Conservation (phyloP, 2,113 vertebrate species). For the Labrus mixtus region DNA sequence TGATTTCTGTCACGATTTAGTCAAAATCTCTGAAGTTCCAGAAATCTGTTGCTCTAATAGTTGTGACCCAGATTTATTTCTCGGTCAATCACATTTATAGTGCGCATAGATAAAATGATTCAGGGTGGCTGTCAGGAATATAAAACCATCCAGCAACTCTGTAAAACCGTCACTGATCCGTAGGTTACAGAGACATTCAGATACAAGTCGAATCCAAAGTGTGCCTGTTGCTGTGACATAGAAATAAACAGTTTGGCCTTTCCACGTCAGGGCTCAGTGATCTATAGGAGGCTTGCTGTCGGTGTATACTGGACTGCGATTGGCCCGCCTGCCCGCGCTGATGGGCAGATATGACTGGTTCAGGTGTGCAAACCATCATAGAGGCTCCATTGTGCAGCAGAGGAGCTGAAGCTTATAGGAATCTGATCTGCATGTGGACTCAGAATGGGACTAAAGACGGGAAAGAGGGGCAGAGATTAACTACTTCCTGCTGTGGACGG, state of each 20-base stretch:
- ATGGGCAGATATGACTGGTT: slow-evolving; percentile 62
- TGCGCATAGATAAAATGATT: not conserved
- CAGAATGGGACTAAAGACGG: not conserved
- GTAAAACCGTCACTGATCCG: not conserved
- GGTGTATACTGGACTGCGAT: not conserved
- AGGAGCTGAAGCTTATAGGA: slow-evolving; percentile 51
- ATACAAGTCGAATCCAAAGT: not conserved
- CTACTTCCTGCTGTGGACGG: not conserved
- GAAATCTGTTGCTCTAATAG: not conserved
- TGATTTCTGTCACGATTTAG: too few relatives aligned
- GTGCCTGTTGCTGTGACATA: not conserved
- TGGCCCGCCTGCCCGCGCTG: slow-evolving; percentile 11
- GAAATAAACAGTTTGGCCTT: not conserved
- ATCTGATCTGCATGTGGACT: slow-evolving; percentile 60
- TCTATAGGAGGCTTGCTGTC: not conserved
- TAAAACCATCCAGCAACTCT: not conserved
- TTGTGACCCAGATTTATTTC: slow-evolving; percentile 11
- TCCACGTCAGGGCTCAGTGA: not conserved
- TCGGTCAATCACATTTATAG: not conserved
- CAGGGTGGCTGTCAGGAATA: not conserved
- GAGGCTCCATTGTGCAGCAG: slow-evolving; percentile 71
- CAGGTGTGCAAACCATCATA: slow-evolving; percentile 64
- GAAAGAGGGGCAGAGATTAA: not conserved
- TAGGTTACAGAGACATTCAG: not conserved
- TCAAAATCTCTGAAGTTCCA: too few relatives aligned